Evolutionary conservation across 1,140 invertebrate species (phyloP).

Genomic region (Hyphantria cunea): DNA sequence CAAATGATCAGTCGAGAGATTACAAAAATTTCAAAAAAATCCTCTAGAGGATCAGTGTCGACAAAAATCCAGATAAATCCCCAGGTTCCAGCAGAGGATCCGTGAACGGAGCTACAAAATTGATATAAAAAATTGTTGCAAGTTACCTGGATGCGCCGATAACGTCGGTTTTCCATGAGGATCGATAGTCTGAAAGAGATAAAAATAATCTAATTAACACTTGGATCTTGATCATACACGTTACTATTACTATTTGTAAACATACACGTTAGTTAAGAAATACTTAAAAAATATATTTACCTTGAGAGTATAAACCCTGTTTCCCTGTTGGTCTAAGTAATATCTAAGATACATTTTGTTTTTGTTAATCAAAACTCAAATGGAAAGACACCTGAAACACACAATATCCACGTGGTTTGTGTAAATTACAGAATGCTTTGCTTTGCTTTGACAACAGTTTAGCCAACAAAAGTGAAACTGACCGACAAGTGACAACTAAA

Average conservation of each 20-base stretch:
- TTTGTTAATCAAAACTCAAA: neutral
- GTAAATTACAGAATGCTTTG: no score
- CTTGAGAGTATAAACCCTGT: slow-evolving; percentile 88
- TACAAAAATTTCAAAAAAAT: no score
- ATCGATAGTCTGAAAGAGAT: slow-evolving; percentile 86
- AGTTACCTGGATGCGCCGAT: slow-evolving; percentile 92
- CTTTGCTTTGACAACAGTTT: no score
- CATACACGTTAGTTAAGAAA: slow-evolving; percentile 28
- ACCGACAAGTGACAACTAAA: no score
- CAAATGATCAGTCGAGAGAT: no score
- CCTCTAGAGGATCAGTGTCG: no score
- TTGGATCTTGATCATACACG: slow-evolving; percentile 11
- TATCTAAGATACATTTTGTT: slow-evolving; percentile 89
- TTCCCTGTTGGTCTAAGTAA: slow-evolving; percentile 86
- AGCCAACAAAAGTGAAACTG: no score
- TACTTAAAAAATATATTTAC: slow-evolving; percentile 70
- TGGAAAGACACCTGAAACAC: neutral
- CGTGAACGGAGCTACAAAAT: no score
- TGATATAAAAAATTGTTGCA: no score
- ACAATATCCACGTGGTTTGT: no score
- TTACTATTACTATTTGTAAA: slow-evolving; percentile 6
- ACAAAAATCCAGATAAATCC: no score
- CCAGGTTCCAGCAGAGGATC: no score
- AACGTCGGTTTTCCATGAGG: slow-evolving; percentile 90
- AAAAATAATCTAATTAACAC: slow-evolving; percentile 35